A percentile compares a stretch with the other conserved stretches of the same genome.
Evolutionary conservation across 92 coral and sea anemone species (phyloP).

Genomic region (Nematostella vectensis): DNA sequence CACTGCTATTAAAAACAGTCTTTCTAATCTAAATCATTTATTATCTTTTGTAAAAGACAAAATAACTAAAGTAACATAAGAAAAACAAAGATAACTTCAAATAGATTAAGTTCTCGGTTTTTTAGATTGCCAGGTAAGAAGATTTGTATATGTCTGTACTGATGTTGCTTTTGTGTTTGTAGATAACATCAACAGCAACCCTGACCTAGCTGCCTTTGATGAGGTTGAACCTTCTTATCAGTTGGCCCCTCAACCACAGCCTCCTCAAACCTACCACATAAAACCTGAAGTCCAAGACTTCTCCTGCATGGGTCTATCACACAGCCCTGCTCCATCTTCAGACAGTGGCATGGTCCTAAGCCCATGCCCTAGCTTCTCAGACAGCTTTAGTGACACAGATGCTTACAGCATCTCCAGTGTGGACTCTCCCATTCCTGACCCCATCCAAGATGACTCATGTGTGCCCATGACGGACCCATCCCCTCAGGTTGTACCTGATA

Average conservation of each 20-base stretch:
- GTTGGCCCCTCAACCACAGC: neutral
- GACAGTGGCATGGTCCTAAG: conserved; percentile 5
- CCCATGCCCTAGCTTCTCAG: conserved; percentile 10
- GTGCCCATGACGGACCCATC: conserved; percentile 2
- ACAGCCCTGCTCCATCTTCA: neutral
- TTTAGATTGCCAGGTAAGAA: too few species aligned
- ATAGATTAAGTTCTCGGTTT: too few species aligned
- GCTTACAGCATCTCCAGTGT: conserved; percentile 6
- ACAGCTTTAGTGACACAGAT: conserved; percentile 7
- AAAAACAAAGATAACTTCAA: too few species aligned
- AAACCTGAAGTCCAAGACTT: neutral
- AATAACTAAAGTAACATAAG: too few species aligned
- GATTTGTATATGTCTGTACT: too few species aligned
- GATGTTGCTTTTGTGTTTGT: too few species aligned
- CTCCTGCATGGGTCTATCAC: neutral
- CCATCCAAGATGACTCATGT: conserved; percentile 5
- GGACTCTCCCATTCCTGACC: conserved; percentile 20
- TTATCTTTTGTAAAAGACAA: too few species aligned
- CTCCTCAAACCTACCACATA: neutral
- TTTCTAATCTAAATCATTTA: too few species aligned
- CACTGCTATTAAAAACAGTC: too few species aligned
- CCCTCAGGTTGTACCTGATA: conserved; percentile 11
- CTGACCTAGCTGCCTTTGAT: too few species aligned
- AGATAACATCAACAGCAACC: too few species aligned
- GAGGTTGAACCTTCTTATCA: neutral